A percentile compares a stretch with the other conserved stretches of the same genome.
Conservation (phyloP, 2,113 vertebrate species). For the Eira barbara region DNA sequence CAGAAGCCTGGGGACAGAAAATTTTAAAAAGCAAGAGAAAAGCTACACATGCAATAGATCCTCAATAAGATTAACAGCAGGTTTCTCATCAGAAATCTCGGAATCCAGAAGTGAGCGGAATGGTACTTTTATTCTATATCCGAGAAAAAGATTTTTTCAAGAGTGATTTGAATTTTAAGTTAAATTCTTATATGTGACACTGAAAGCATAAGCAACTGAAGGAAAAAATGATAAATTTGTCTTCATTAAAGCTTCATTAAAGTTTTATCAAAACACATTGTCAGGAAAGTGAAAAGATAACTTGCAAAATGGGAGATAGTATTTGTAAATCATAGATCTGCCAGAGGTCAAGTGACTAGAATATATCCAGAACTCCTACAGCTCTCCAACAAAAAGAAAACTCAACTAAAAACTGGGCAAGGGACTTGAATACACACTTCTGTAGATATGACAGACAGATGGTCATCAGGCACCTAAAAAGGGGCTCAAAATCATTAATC, state of each 20-base stretch:
- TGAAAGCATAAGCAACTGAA: neutral
- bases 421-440: neutral
- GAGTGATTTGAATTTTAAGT: neutral
- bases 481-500: neutral
- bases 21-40: neutral
- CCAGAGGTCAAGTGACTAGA: neutral
- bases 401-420: neutral
- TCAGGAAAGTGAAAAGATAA: neutral
- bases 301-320: neutral
- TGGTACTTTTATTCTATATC: neutral
- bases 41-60: neutral
- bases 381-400: neutral
- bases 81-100: neutral
- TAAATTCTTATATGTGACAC: neutral
- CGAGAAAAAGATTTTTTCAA: neutral
- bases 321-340: neutral
- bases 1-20: neutral
- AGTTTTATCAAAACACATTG: neutral
- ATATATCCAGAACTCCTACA: neutral
- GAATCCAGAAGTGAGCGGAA: neutral
- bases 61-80: neutral
- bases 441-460: neutral
- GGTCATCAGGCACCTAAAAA: neutral
- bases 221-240: neutral
- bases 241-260: neutral